Conservation (phyloP, 2,797 vertebrate species). For the Crocidura indochinensis region DNA sequence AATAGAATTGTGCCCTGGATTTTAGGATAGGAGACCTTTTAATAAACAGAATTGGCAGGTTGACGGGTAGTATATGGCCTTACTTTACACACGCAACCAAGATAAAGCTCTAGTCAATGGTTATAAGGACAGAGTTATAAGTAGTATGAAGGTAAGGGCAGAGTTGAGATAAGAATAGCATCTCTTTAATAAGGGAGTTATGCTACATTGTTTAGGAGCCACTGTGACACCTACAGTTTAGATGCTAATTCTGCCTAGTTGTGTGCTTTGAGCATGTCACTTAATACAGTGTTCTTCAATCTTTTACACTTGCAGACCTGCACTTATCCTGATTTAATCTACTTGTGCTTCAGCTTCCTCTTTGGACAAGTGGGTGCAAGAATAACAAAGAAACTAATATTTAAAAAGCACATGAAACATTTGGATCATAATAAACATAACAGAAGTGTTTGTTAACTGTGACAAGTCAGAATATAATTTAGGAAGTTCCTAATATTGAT, state of each 20-base stretch:
- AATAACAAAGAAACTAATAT: too few relatives aligned
- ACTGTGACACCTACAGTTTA: neutral
- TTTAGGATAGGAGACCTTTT: neutral
- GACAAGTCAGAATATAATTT: too few relatives aligned
- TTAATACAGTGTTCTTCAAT: neutral
- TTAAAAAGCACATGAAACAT: too few relatives aligned
- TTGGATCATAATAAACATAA: too few relatives aligned
- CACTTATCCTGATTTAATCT: neutral
- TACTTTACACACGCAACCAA: neutral
- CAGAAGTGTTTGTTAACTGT: too few relatives aligned
- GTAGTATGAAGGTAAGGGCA: neutral
- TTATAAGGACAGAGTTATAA: neutral
- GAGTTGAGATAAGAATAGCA: neutral
- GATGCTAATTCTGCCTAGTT: neutral
- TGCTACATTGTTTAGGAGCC: too few relatives aligned
- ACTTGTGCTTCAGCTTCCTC: neutral
- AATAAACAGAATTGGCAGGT: neutral
- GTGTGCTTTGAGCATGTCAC: neutral
- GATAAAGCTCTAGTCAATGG: neutral
- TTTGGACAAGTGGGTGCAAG: constrained; percentile 19
- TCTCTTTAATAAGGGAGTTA: too few relatives aligned
- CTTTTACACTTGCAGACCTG: too few relatives aligned
- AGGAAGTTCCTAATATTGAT: too few relatives aligned
- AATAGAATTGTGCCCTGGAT: neutral
- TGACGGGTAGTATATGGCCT: neutral